Conservation (phyloP, 2,888 invertebrate species). For the Acronicta aceris region DNA sequence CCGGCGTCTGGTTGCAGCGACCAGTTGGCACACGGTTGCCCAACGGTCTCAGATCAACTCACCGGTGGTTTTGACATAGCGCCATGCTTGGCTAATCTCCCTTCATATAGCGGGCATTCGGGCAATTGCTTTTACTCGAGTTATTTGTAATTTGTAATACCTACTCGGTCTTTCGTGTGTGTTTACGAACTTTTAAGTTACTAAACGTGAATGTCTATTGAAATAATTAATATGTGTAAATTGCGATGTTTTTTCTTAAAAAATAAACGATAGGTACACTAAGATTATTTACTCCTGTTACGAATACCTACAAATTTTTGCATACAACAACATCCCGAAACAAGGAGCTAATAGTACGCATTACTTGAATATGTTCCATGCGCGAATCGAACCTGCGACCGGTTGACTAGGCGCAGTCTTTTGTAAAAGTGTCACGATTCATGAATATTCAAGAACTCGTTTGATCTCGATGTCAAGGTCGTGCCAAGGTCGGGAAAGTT, state of each 20-base stretch:
- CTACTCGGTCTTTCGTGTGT: slow-evolving; percentile 11
- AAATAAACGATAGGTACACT: too few relatives aligned
- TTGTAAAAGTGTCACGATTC: background rate
- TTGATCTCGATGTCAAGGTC: slow-evolving; percentile 27
- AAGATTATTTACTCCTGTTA: too few relatives aligned
- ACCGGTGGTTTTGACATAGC: slow-evolving; percentile 41
- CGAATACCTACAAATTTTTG: too few relatives aligned
- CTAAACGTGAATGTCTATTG: background rate
- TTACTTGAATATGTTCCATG: too few relatives aligned
- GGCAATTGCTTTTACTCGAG: slow-evolving; percentile 19
- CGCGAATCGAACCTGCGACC: too few relatives aligned
- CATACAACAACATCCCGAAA: too few relatives aligned
- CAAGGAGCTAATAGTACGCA: too few relatives aligned
- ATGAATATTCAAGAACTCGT: slow-evolving; percentile 30
- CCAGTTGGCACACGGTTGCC: slow-evolving; percentile 33
- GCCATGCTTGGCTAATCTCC: slow-evolving; percentile 48
- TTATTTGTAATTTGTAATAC: slow-evolving; percentile 26
- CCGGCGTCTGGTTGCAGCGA: slow-evolving; percentile 17
- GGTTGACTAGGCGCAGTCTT: too few relatives aligned
- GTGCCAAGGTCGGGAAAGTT: slow-evolving; percentile 19
- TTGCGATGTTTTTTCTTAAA: too few relatives aligned
- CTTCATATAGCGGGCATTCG: slow-evolving; percentile 18
- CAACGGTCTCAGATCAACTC: slow-evolving; percentile 36
- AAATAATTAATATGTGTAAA: too few relatives aligned
- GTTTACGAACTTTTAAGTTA: slow-evolving; percentile 1